Evolutionary conservation across 2,113 vertebrate species (phyloP), one percentile per base, ranked within the genome.

Genomic region (Vimba vimba): DNA sequence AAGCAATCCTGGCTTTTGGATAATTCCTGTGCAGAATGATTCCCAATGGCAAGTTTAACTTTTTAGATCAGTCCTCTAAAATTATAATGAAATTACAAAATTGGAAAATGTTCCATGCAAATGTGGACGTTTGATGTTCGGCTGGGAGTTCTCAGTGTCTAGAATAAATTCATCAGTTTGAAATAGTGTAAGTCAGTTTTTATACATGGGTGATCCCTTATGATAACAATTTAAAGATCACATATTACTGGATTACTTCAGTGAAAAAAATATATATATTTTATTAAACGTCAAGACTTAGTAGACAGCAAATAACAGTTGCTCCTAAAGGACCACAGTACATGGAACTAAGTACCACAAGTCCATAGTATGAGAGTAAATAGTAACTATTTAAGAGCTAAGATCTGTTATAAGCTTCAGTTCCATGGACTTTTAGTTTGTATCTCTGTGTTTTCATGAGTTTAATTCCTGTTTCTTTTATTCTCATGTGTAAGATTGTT

Each of bases 31-130:
- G 17, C 30, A 60, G 21, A 79, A 43, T 39, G 10, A 79, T 39
- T 39, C 76, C 76, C 30, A 78, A 39, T 59, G 76, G 52, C 55
- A 60, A n/a, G 69, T 73, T 45, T 73, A 73, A 73, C 52, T 39
- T 79, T n/a, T 79, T 36, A 60, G 76, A 79, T 59, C 9, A 60
- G 52, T n/a, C 21, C 11, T 60, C 39, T 39, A n/a, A 60, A 79
- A n/a, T 15, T 39, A 60, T 73, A 60, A 60, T 79, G 12, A 78
- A 59, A 79, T 59, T 1, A 59, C 76, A 57, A 57, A 60, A 79
- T n/a, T 60, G 33, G 15, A n/a, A 79, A n/a, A 59, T 79, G 55
- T 12, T 39, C 55, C 55, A 60, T 39, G 76, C 30, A 59, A 60
- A 59, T 79, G 55, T 79, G 21, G 33, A 73, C 2, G 23, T 60